Conservation (phyloP, 1,140 invertebrate species). For the Tetraneura akinire region DNA sequence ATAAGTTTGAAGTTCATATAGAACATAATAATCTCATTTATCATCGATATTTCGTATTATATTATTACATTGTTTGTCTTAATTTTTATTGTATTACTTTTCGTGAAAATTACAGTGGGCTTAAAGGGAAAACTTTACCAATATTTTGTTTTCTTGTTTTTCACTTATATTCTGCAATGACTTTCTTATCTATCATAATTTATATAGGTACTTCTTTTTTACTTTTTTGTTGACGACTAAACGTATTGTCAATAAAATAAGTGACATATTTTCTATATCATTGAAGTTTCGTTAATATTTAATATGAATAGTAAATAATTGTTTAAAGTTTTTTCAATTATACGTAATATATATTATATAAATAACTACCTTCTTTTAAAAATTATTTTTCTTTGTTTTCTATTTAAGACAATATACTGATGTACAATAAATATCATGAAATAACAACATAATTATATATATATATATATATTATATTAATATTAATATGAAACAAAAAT, state of each 20-base stretch:
- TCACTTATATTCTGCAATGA: not conserved
- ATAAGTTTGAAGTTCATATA: no score
- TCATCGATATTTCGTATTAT: no score
- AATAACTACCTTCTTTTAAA: not conserved
- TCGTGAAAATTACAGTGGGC: not conserved
- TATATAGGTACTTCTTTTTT: no score
- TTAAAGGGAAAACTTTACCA: conserved; percentile 2
- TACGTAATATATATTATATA: not conserved
- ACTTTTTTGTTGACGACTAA: not conserved
- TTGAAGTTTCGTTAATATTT: conserved; percentile 6
- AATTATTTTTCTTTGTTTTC: conserved; percentile 1
- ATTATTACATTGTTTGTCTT: not conserved
- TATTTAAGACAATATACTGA: not conserved
- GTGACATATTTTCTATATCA: not conserved
- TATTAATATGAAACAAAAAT: no score
- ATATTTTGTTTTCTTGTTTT: not conserved
- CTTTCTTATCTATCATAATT: conserved; percentile 9
- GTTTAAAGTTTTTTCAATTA: conserved; percentile 16
- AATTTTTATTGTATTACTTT: not conserved
- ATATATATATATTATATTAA: no score
- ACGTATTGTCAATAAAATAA: conserved; percentile 7
- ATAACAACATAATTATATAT: no score
- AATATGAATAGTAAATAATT: conserved; percentile 24
- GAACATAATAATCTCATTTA: no score
- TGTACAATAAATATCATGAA: not conserved